Base-by-base conservation (phyloP, 1,140 invertebrate genomes). In the Nomia melanderi region DNA sequence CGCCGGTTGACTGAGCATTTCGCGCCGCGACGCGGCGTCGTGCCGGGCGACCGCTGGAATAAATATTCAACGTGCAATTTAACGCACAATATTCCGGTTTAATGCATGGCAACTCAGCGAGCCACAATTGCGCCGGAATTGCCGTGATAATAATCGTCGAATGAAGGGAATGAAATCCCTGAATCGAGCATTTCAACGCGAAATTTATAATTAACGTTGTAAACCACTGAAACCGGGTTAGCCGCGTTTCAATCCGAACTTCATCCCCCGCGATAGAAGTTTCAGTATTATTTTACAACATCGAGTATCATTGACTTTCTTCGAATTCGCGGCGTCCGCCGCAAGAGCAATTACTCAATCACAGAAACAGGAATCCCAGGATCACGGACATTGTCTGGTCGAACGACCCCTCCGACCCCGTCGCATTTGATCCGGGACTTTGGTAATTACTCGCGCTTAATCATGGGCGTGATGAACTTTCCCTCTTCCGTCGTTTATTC, bases 391-490 rank as follows among this genome's bases (percentile, higher is more conserved):
- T 23, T 7, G 1, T 6, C 36, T 7, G 2, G 33, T 62, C 33
- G 33, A 14, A 39, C 33, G 6, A 12, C 14, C 9, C n/a, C 8
- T 2, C n/a, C 20, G 3, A 1, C n/a, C n/a, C 8, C 7, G 4
- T 9, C 1, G 31, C 31, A 31, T 39, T 60, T 14, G 59, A 25
- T 39, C 59, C n/a, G n/a, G 4, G 14, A 7, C 27, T 36, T 17
- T 17, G 27, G 50, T 59, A 50, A 78, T 79, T 79, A 41, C n/a
- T n/a, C 44, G 47, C 17, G 39, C 25, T 33, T 29, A 59, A 77
- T 57, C 23, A 7, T 53, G 33, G 44, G 1, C 8, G 33, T 31
- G 41, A 71, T 56, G 57, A 67, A 69, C 47, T 57, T 60, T 76
- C 56, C 79, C 39, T 25, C 33, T 64, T n/a, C 54, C 3, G 20